A percentile compares a stretch with the other conserved stretches of the same genome.
These are phyloP conservation scores for Thermophis baileyi DNA, from an alignment of 2,113 vertebrate species.

Conservation along the genomic window DNA sequence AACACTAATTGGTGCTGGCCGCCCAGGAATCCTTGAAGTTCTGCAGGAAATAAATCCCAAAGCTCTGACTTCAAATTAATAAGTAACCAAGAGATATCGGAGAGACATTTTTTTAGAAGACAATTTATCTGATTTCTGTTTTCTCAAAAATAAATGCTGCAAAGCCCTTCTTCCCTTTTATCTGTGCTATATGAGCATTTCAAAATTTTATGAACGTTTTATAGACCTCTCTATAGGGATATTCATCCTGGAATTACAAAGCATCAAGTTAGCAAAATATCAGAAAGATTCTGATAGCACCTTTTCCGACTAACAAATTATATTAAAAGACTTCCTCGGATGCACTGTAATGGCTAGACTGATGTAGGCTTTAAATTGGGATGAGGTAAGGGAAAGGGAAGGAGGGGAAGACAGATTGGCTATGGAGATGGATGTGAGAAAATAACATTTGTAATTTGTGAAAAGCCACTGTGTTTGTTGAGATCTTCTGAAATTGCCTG, in stretches of 20 bases:
- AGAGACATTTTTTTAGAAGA: conserved; percentile 22
- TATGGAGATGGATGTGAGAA: not conserved
- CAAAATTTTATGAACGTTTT: conserved; percentile 5
- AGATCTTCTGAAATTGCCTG: not conserved
- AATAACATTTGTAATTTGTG: not conserved
- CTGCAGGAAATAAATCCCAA: conserved; percentile 45
- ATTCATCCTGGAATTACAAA: conserved; percentile 1
- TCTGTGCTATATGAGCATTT: conserved; percentile 7
- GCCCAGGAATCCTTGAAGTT: conserved; percentile 17
- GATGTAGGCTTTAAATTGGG: not conserved
- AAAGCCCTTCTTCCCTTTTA: not conserved
- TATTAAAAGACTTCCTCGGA: not conserved
- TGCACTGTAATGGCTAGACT: not conserved
- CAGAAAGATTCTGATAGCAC: not conserved
- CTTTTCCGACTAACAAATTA: not conserved
- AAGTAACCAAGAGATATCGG: conserved; percentile 26
- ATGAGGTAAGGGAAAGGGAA: not conserved
- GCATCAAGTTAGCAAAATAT: not conserved
- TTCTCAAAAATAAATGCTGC: conserved; percentile 13
- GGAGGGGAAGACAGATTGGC: not conserved
- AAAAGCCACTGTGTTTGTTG: not conserved
- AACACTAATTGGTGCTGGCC: conserved; percentile 36
- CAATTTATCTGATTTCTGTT: not conserved
- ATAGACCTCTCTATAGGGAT: conserved; percentile 2
- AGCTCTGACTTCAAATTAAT: conserved; percentile 36